Evolutionary conservation across 2,888 invertebrate species (phyloP), one percentile per base, ranked within the genome.

Genomic region (Camponotus fellah): DNA sequence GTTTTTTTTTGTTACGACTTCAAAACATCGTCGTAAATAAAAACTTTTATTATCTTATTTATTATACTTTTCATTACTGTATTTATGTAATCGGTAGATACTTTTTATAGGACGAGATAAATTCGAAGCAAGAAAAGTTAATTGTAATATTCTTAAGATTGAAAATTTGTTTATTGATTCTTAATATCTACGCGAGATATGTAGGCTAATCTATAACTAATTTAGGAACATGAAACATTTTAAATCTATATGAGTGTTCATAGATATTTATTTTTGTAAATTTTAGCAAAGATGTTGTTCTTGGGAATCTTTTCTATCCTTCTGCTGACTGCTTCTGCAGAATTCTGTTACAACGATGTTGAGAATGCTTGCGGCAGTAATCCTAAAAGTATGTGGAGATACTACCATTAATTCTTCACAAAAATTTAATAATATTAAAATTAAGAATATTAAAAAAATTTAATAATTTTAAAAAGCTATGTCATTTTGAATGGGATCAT

Each of bases 321-420:
- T 83, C 94, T 96, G 26, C 95, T 95, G 40, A 95, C 95, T 85
- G 95, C 96, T 82, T 95, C 95, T 9, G 95, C 95, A 3, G 96
- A 97, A 82, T 95, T 95, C 79, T 97, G 97, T 95, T 97, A 96
- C 93, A 95, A 95, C 46, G 96, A 96, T 88, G 96, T 96, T 0
- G 95, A 96, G 40, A 94, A 95, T 71, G 96, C 96, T 86, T 96
- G 96, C 85, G 95, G 95, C 8, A 95, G 96, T 71, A 95, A 95
- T 40, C 95, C 95, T 9, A 95, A 94, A 65, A 94, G 80, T 87
- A 79, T 3, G 21, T 37, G 53, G 53, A 74, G 64, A 53, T 62
- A n/a, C 5, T 46, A 17, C 17, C n/a, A n/a, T 8, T 14, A 53
- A 53, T 53, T 53, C 32, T 40, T 14, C 8, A 53, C 0, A n/a